A percentile compares a stretch with the other conserved stretches of the same genome.
Conservation (phyloP, 2,888 invertebrate species). For the Geotrupes spiniger region DNA sequence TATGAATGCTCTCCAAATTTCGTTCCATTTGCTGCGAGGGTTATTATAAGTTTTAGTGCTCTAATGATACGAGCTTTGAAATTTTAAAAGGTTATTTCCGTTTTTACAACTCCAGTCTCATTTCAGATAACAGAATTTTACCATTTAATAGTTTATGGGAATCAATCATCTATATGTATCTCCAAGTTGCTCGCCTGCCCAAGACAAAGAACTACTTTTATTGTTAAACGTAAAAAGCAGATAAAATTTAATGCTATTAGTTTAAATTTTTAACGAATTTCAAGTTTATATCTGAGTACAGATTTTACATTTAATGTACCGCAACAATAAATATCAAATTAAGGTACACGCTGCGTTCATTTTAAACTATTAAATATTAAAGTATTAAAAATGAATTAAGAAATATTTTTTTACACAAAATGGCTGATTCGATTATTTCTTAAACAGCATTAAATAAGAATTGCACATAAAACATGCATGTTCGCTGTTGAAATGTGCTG, state of each 20-base stretch:
- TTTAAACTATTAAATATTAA: no score
- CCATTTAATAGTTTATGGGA: conserved; percentile 33
- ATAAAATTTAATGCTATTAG: conserved; percentile 19
- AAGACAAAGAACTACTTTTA: conserved; percentile 15
- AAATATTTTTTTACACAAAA: no score
- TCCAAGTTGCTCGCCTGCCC: conserved; percentile 10
- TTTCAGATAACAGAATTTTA: conserved; percentile 35
- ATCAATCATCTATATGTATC: conserved; percentile 32
- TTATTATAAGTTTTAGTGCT: conserved; percentile 32
- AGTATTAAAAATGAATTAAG: no score
- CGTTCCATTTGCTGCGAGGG: conserved; percentile 1
- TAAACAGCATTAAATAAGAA: no score
- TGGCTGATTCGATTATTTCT: no score
- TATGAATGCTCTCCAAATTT: no score
- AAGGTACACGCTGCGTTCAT: no score
- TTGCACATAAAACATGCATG: no score
- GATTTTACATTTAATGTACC: no score
- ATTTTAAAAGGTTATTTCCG: conserved; percentile 36
- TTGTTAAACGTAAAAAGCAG: conserved; percentile 12
- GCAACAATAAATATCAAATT: no score
- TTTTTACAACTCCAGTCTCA: conserved; percentile 31
- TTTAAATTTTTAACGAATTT: conserved; percentile 11
- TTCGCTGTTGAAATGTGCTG: no score
- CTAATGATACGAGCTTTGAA: conserved; percentile 31
- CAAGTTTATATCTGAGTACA: no score